Evolutionary conservation across 2,888 invertebrate species (phyloP), one percentile per base, ranked within the genome.

Genomic region (Lysandra bellargus): DNA sequence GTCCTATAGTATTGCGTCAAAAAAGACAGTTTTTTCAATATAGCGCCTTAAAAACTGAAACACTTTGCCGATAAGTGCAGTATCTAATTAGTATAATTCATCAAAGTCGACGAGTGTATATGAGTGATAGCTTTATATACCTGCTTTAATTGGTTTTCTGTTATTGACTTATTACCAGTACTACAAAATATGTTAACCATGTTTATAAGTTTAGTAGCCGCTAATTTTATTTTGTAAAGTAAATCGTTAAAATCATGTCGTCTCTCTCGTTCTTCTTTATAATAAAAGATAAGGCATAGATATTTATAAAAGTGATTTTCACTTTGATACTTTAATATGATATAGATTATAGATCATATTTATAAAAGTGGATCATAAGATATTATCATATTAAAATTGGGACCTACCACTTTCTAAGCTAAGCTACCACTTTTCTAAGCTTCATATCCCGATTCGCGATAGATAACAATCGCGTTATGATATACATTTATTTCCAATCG

Each of bases 1-100:
- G 23, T 23, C 23, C 23, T 23, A 23, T 23, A 23, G 23, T 23
- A 23, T 23, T 23, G 0, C 23, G 23, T 23, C 23, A 23, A 23
- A 23, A 23, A 23, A 23, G 23, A 0, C 23, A 23, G 23, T 23
- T 23, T 23, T 23, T 23, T 23, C 23, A 23, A 23, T 23, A 23
- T 23, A 23, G 23, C 23, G 23, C 23, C 23, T 23, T 17, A 17
- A 57, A 17, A 17, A n/a, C 60, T 61, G 7, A 7, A 2, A 64
- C 61, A 30, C 9, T 9, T 64, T 64, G 30, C 23, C 33, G 17
- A 9, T n/a, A 87, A 87, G 85, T 86, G 86, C 87, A 87, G 89
- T 85, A 88, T 88, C 88, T 89, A 89, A 91, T 91, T 90, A 90
- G 89, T 91, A 92, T 90, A 91, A 89, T 91, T 90, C 91, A 91